These are phyloP conservation scores for Helobdella robusta DNA, from an alignment of 2,888 invertebrate genomes.

Conservation along the genomic window DNA sequence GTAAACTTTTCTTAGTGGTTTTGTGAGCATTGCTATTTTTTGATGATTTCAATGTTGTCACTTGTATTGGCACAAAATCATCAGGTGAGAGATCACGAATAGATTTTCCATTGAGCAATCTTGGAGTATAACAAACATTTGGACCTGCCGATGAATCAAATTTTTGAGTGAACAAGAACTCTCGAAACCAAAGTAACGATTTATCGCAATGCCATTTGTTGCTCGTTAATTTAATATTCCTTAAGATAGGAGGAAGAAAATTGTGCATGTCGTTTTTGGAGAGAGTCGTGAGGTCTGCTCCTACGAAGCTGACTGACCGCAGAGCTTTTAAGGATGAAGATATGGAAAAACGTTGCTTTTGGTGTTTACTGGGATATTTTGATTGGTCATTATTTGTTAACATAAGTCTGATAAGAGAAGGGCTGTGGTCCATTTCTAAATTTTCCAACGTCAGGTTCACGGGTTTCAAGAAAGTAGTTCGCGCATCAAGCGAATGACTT, in stretches of 20 bases:
- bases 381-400: background rate
- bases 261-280: background rate
- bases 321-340: too few relatives aligned
- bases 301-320: slow-evolving; percentile 33
- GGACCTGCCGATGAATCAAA: slow-evolving; percentile 6
- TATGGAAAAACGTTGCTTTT: too few relatives aligned
- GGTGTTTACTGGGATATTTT: too few relatives aligned
- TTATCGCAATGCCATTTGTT: slow-evolving; percentile 35
- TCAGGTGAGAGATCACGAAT: slow-evolving; percentile 25
- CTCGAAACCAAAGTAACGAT: slow-evolving; percentile 33
- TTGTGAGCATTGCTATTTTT: too few relatives aligned
- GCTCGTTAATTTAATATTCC: slow-evolving; percentile 29
- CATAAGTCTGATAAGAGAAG: slow-evolving; percentile 28
- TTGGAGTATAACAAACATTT: slow-evolving; percentile 32
- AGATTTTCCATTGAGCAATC: slow-evolving; percentile 29
- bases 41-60: too few relatives aligned
- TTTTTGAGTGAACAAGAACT: slow-evolving; percentile 30
- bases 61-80: too few relatives aligned
- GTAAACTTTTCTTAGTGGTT: too few relatives aligned
- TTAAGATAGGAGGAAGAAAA: slow-evolving; percentile 24
- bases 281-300: slow-evolving; percentile 31
- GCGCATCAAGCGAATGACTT: background rate
- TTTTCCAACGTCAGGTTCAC: slow-evolving; percentile 16
- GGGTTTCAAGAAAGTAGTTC: slow-evolving; percentile 1
- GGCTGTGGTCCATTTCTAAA: slow-evolving; percentile 34